Evolutionary conservation across 2,113 vertebrate species (phyloP).

Genomic region (Epinephelus lanceolatus): DNA sequence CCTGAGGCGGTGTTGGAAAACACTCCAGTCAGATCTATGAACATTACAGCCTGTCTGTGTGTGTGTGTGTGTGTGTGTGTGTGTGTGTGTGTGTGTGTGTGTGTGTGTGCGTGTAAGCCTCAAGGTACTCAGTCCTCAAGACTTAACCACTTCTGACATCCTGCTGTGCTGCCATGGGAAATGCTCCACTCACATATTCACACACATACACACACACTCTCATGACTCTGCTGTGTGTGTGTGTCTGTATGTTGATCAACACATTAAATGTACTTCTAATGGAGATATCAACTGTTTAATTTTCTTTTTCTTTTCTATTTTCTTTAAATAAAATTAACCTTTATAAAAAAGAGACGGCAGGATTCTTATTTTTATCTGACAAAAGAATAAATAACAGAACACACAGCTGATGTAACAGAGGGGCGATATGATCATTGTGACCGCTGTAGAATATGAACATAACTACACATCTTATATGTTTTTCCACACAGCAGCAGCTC

Average conservation of each 20-base stretch:
- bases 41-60: slow-evolving; percentile 17
- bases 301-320: background rate
- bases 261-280: background rate
- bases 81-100: slow-evolving; percentile 25
- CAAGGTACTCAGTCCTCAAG: slow-evolving; percentile 37
- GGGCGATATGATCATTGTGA: no score
- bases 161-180: slow-evolving; percentile 57
- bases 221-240: background rate
- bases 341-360: background rate
- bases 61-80: slow-evolving; percentile 40
- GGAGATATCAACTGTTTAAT: background rate
- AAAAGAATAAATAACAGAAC: no score
- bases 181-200: slow-evolving; percentile 31
- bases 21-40: slow-evolving; percentile 65
- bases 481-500: background rate
- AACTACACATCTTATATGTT: background rate
- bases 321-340: background rate
- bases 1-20: slow-evolving; percentile 58
- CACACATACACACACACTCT: slow-evolving; percentile 2
- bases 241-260: background rate
- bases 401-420: no score
- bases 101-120: slow-evolving; percentile 31
- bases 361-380: background rate
- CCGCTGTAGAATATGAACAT: no score
- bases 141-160: slow-evolving; percentile 65